phyloP scores from a whole-genome alignment of 2,888 invertebrate genomes.

The Taenaris catops region DNA sequence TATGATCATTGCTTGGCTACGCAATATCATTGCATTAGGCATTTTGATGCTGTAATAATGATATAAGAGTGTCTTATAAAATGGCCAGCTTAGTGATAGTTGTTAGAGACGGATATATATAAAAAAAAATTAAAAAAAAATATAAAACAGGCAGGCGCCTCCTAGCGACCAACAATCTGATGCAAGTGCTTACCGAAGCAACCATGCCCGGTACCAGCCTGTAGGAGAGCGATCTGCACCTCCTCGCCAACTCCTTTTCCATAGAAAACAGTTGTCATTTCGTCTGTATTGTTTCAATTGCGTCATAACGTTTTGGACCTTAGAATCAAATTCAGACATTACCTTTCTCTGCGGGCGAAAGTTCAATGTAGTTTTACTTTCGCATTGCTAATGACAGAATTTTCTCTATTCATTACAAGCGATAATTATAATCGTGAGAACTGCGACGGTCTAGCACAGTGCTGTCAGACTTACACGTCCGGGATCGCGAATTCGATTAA shows the following conservation, averaged over 20 bases:
- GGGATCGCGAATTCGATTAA: background rate
- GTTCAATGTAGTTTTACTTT: conserved; percentile 22
- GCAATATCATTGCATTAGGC: conserved; percentile 7
- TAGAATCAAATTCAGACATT: conserved; percentile 14
- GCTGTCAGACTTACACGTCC: background rate
- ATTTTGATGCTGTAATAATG: conserved; percentile 9
- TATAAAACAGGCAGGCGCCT: too few relatives aligned
- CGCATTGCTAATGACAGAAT: conserved; percentile 16
- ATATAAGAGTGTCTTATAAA: background rate
- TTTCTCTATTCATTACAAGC: conserved; percentile 17
- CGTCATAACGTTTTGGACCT: conserved; percentile 2
- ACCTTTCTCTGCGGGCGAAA: conserved; percentile 24
- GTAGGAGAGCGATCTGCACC: too few relatives aligned
- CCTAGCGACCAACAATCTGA: too few relatives aligned
- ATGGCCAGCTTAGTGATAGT: conserved; percentile 1
- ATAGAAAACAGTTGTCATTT: too few relatives aligned
- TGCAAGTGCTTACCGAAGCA: too few relatives aligned
- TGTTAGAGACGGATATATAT: too few relatives aligned
- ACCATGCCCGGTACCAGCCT: too few relatives aligned
- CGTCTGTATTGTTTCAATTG: background rate
- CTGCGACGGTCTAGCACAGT: conserved; percentile 1
- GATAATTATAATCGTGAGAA: conserved; percentile 26
- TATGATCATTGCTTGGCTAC: conserved; percentile 11
- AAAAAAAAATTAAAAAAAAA: too few relatives aligned
- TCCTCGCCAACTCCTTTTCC: too few relatives aligned